A percentile compares a stretch with the other conserved stretches of the same genome.
Evolutionary conservation across 1,140 invertebrate genomes (phyloP).

Genomic region (Rhysida immarginata): DNA sequence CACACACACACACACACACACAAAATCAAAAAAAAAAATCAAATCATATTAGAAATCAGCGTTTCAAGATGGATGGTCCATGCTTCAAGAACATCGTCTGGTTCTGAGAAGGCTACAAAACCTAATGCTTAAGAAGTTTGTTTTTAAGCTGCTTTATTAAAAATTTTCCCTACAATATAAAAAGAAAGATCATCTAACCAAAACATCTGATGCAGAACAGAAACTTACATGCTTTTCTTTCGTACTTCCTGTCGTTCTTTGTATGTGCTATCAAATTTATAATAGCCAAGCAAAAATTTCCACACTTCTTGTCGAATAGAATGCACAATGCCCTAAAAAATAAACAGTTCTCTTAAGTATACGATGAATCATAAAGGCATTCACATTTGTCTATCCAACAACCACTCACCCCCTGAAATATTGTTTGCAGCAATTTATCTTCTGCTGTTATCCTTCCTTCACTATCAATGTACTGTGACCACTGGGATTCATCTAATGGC

Average conservation of each 20-base stretch:
- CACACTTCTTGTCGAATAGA: slow-evolving; percentile 70
- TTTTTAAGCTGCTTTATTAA: neutral
- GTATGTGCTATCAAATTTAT: slow-evolving; percentile 64
- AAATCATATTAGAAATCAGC: neutral
- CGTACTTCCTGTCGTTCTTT: slow-evolving; percentile 48
- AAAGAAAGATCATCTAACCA: neutral
- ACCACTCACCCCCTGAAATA: slow-evolving; percentile 52
- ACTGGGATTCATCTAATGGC: slow-evolving; percentile 59
- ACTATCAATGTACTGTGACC: slow-evolving; percentile 54
- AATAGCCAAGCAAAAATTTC: slow-evolving; percentile 87
- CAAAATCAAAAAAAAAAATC: no score
- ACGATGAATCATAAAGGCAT: neutral
- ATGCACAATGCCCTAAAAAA: slow-evolving; percentile 44
- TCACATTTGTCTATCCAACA: neutral
- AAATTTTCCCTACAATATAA: neutral
- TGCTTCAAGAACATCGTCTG: no score
- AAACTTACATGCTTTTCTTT: slow-evolving; percentile 45
- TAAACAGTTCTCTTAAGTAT: slow-evolving; percentile 10
- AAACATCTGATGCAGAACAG: neutral
- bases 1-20: no score
- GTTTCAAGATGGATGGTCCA: neutral
- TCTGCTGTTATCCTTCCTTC: slow-evolving; percentile 44
- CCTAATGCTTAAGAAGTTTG: neutral
- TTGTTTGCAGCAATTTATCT: slow-evolving; percentile 35
- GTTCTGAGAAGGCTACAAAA: no score